phyloP scores from a whole-genome alignment of 1,140 invertebrate species.

The Propsilocerus akamusi region DNA sequence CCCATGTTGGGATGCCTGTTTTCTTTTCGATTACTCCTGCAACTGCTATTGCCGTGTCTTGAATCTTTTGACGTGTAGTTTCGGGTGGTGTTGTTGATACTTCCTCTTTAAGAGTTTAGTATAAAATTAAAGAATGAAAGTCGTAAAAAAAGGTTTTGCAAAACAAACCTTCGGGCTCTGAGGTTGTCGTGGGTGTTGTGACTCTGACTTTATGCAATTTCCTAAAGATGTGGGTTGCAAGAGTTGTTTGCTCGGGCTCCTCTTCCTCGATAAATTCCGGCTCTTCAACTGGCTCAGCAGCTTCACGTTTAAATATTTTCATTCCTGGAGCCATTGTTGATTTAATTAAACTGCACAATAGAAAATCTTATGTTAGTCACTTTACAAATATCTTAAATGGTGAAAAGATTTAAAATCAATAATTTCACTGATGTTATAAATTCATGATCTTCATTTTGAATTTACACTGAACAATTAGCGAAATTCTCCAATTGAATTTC shows the following conservation, averaged over 20 bases:
- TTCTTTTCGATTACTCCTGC: conserved; percentile 34
- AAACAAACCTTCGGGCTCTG: not conserved
- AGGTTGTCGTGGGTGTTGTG: not conserved
- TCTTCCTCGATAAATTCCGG: not conserved
- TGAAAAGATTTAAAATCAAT: not conserved
- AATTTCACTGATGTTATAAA: not conserved
- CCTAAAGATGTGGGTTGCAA: not conserved
- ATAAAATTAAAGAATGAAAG: not conserved
- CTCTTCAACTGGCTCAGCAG: not conserved
- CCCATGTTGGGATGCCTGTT: conserved; percentile 50
- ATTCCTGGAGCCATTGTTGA: not conserved
- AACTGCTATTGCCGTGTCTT: conserved; percentile 13
- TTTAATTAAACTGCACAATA: not conserved
- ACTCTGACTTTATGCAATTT: not conserved
- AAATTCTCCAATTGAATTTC: not conserved
- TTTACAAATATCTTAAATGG: not conserved
- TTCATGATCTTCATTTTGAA: not conserved
- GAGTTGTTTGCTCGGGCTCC: not conserved
- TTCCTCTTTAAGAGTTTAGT: conserved; percentile 1
- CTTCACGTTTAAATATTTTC: not conserved
- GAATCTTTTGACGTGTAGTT: conserved; percentile 6
- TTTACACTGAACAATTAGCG: not conserved
- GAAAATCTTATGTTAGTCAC: not conserved
- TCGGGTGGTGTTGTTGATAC: conserved; percentile 9
- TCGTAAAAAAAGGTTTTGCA: not conserved